Evolutionary conservation across 2,797 vertebrate genomes (phyloP), one percentile per base, ranked within the genome.

Genomic region (Pitangus sulphuratus): DNA sequence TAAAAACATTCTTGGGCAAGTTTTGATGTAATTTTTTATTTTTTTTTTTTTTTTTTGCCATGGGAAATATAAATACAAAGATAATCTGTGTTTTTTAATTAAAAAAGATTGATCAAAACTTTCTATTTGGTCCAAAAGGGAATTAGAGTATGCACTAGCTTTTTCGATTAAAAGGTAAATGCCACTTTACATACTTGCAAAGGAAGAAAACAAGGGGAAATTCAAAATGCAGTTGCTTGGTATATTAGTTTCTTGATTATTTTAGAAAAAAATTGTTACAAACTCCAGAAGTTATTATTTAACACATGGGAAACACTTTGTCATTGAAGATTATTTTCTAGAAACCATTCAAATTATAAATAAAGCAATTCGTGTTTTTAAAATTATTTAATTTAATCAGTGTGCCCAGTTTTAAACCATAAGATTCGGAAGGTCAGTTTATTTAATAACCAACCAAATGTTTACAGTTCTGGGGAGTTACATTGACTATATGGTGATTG

Each of bases 21-120:
- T 87, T 89, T 76, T 44, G 61, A 89, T 84, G 42, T 40, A 28
- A 15, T 37, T 39, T 16, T 56, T 81, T 91, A 89, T 90, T 39
- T 72, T 75, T 56, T 81, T 91, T 90, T 90, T 39, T 72, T 75
- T 48, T 35, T 87, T 90, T 96, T 93, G 20, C 75, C 84, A 89
- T 92, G 56, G 60, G 72, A 72, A 95, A 96, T 95, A 89, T 16
- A 93, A 72, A 90, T 44, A 39, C 31, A 77, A 92, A 95, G 9
- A 79, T 22, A 64, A 90, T 66, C 40, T 78, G 12, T 21, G 28
- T 26, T 94, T 94, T 71, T 83, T 66, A 85, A 95, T 93, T 89
- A 71, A 86, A 94, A 95, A 89, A 77, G 42, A 93, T 83, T 48
- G 74, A 97, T 72, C 28, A 81, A 53, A 42, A 60, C 40, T 95